Evolutionary conservation across 2,113 vertebrate genomes (phyloP).

Genomic region (Actinemys pallida): DNA sequence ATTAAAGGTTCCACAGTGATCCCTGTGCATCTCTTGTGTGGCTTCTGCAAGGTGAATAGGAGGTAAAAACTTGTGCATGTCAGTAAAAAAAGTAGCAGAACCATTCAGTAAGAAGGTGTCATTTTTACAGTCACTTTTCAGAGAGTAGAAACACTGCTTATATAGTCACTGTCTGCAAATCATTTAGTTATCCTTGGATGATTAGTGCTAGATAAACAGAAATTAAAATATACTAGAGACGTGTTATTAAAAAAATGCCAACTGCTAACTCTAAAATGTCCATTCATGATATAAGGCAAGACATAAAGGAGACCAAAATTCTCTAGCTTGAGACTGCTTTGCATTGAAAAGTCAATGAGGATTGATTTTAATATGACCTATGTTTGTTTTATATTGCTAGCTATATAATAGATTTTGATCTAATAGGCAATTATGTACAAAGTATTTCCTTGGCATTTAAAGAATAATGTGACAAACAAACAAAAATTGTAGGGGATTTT

Average conservation of each 20-base stretch:
- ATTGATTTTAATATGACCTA: slow-evolving; percentile 65
- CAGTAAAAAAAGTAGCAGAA: neutral
- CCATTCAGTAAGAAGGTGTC: neutral
- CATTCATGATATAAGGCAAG: slow-evolving; percentile 15
- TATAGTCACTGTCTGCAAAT: neutral
- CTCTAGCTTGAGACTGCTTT: slow-evolving; percentile 43
- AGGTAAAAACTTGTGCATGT: neutral
- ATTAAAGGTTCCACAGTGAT: neutral
- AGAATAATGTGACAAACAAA: slow-evolving; percentile 3
- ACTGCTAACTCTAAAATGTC: slow-evolving; percentile 24
- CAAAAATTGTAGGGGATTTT: neutral
- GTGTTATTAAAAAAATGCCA: slow-evolving; percentile 36
- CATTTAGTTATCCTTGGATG: slow-evolving; percentile 41
- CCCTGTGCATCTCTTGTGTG: neutral
- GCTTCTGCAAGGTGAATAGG: neutral
- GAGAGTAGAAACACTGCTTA: neutral
- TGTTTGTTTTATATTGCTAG: slow-evolving; percentile 25
- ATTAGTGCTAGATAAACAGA: slow-evolving; percentile 10
- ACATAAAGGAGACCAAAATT: slow-evolving; percentile 24
- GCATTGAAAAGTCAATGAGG: slow-evolving; percentile 53
- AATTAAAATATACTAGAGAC: slow-evolving; percentile 46
- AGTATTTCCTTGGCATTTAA: neutral
- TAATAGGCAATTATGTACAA: slow-evolving; percentile 1
- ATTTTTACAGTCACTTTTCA: neutral
- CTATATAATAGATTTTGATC: slow-evolving; percentile 31